Base-by-base conservation (phyloP, 2,113 vertebrate species). In the Tapirus terrestris region DNA sequence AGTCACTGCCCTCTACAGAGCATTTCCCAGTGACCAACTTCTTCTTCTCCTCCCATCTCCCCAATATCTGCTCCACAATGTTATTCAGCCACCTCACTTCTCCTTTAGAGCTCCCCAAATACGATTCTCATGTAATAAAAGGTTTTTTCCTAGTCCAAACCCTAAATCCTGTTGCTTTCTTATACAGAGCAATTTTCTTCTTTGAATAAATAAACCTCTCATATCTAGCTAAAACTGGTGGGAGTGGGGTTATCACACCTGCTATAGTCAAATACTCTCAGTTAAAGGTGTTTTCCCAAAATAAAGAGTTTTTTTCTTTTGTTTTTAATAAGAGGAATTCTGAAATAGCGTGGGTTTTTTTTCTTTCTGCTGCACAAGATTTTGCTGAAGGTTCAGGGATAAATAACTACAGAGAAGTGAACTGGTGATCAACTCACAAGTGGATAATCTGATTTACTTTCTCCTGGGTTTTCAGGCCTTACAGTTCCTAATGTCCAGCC, bases 251-350 rank as follows among this genome's bases (percentile, higher is more conserved):
- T 81, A 63, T 70, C 21, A 81, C 3, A 76, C 16, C 43, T 82
- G 56, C 31, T 70, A 3, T 1, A 79, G 79, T 6, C 63, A 94
- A 89, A 89, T 73, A 31, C 21, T 65, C 31, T 56, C 36, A 96
- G 63, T 45, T 88, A 88, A 81, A 79, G 14, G 8, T 84, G 25
- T 94, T 92, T 96, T 61, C 36, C 51, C 56, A 89, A 79, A 91
- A 36, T 88, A 73, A 73, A 73, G 67, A 58, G 13, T 83, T 58
- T 48, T 60, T 58, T 43, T 51, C 33, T 23, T 89, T 97, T 67
- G 6, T 81, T 95, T 89, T 90, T 73, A 80, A 63, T 75, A 84
- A 67, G 43, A 84, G 17, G 8, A 79, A 79, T 80, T 96, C 79
- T 79, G 43, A 84, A 91, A 91, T 20, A 88, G 8, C 21, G 43